Percentiles rank a stretch among this genome's conserved stretches.
Evolutionary conservation across 2,888 invertebrate species (phyloP).

Genomic region (Portevinia maculata): DNA sequence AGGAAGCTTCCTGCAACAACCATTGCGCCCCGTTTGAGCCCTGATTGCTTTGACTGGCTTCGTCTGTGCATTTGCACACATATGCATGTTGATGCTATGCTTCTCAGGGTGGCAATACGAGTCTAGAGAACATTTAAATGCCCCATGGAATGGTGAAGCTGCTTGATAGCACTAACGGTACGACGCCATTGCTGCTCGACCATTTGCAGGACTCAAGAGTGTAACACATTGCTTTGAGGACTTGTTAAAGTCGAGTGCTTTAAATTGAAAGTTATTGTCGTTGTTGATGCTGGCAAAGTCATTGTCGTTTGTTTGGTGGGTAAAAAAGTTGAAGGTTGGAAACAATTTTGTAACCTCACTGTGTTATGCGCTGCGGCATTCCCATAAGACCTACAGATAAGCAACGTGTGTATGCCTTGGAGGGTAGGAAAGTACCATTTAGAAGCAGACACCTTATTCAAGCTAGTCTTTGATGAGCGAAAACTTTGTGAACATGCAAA

Average conservation of each 20-base stretch:
- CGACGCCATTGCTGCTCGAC: slow-evolving; percentile 9
- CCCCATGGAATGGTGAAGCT: slow-evolving; percentile 7
- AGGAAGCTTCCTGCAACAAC: slow-evolving; percentile 2
- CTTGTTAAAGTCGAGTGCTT: slow-evolving; percentile 48
- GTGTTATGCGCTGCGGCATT: slow-evolving; percentile 8
- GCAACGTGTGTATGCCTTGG: not conserved
- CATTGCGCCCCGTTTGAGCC: not conserved
- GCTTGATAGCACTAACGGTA: slow-evolving; percentile 11
- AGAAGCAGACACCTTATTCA: slow-evolving; percentile 33
- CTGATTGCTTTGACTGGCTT: slow-evolving; percentile 16
- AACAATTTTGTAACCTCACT: slow-evolving; percentile 37
- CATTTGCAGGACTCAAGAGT: slow-evolving; percentile 36
- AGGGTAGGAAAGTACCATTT: slow-evolving; percentile 21
- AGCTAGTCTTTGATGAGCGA: slow-evolving; percentile 13
- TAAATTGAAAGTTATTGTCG: slow-evolving; percentile 32
- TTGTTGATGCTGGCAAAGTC: slow-evolving; percentile 10
- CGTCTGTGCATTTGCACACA: slow-evolving; percentile 1
- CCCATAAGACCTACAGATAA: not conserved
- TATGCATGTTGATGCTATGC: not conserved
- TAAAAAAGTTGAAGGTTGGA: slow-evolving; percentile 39
- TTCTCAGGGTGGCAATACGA: slow-evolving; percentile 5
- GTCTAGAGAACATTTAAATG: slow-evolving; percentile 41
- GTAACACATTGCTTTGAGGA: slow-evolving; percentile 40
- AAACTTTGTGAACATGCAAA: slow-evolving; percentile 6
- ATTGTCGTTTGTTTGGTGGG: slow-evolving; percentile 31